These are phyloP conservation scores for Cecidostiba fungosa DNA, from an alignment of 2,888 invertebrate species.

Conservation along the genomic window DNA sequence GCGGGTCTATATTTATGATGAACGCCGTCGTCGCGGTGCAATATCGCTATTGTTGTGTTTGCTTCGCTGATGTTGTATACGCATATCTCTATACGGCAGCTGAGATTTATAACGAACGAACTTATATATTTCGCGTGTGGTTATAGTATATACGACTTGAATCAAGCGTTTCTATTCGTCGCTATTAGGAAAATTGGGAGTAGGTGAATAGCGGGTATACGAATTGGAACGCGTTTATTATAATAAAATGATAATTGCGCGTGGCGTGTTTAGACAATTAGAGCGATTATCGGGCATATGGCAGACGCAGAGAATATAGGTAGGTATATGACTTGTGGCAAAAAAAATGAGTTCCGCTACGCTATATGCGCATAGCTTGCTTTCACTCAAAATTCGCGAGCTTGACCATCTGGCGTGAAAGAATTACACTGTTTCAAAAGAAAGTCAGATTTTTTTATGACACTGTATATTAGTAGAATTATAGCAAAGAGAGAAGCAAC, in stretches of 20 bases:
- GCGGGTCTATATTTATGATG: background rate
- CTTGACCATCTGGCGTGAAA: background rate
- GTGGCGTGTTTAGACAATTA: background rate
- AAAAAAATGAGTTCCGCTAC: background rate
- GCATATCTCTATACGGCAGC: background rate
- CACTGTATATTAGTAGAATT: no score
- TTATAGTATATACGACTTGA: no score
- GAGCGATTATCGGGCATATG: background rate
- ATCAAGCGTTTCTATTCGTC: background rate
- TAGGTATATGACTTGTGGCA: no score
- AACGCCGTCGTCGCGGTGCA: background rate
- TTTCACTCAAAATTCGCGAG: slow-evolving; percentile 5
- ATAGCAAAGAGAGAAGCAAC: no score
- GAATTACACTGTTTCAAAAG: background rate
- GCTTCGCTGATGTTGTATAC: background rate
- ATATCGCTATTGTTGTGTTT: background rate
- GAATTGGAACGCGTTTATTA: background rate
- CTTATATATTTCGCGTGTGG: background rate
- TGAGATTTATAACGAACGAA: background rate
- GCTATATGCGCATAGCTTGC: background rate
- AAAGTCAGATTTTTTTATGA: background rate
- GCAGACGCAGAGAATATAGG: background rate
- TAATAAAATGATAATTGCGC: background rate
- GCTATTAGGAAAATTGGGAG: background rate
- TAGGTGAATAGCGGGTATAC: background rate